Percentiles rank a stretch among this genome's conserved stretches.
Conservation (phyloP, 1,140 invertebrate genomes). For the Heliothis subflexa region DNA sequence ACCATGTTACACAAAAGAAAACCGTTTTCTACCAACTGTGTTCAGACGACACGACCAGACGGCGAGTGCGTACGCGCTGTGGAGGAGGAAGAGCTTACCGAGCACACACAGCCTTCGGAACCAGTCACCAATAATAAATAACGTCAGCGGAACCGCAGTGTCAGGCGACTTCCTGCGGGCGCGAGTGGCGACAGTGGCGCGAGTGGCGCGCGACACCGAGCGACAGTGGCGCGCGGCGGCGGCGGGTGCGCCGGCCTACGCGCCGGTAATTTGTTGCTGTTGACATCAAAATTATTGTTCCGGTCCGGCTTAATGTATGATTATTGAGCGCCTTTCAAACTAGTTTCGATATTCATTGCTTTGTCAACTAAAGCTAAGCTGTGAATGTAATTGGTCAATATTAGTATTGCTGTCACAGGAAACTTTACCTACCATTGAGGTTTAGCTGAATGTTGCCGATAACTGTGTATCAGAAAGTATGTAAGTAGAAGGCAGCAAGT, state of each 20-base stretch:
- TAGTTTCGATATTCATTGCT: conserved; percentile 25
- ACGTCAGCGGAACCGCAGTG: conserved; percentile 20
- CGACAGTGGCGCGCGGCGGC: conserved; percentile 36
- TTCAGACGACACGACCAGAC: not conserved
- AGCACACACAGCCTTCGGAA: conserved; percentile 8
- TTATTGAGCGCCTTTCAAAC: conserved; percentile 15
- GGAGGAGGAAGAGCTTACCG: conserved; percentile 22
- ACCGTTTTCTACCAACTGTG: not conserved
- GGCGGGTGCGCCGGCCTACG: conserved; percentile 25
- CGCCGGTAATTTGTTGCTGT: conserved; percentile 57
- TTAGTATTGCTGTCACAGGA: not conserved
- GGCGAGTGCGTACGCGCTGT: not conserved
- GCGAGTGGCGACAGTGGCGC: conserved; percentile 38
- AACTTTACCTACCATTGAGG: not conserved
- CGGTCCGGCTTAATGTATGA: conserved; percentile 33
- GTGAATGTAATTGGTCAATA: not conserved
- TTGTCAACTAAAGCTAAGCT: not conserved
- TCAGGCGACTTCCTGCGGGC: conserved; percentile 29
- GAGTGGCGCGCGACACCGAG: not conserved
- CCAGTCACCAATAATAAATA: conserved; percentile 32
- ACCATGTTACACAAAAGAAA: not conserved
- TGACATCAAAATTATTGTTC: conserved; percentile 52
- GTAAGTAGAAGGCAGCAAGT: not conserved
- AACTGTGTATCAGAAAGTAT: not conserved
- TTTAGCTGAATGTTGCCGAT: not conserved